phyloP scores from a whole-genome alignment of 2,113 vertebrate species.

The Scomber colias region DNA sequence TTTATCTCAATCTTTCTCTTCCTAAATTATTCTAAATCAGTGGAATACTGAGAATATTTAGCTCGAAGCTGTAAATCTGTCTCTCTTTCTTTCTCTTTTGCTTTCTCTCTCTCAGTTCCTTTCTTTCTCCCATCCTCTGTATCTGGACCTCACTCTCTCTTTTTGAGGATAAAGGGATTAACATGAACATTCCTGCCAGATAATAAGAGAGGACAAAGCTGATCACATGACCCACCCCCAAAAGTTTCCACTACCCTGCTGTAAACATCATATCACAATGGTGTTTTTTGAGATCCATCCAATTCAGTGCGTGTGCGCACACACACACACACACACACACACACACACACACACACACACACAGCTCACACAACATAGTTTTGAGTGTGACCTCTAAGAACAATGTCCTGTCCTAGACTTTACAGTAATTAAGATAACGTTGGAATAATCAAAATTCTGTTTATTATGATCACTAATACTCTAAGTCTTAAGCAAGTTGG shows the following conservation, averaged over 20 bases:
- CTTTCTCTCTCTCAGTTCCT: background rate
- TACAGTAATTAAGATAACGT: background rate
- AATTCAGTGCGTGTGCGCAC: background rate
- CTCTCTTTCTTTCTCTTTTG: conserved; percentile 4
- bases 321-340: background rate
- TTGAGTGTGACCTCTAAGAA: no score
- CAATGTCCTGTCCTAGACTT: background rate
- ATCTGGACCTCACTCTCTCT: conserved; percentile 31
- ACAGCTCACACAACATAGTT: background rate
- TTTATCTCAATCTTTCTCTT: conserved; percentile 18
- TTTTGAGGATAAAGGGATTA: conserved; percentile 79
- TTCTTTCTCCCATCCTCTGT: conserved; percentile 20
- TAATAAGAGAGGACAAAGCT: conserved; percentile 77
- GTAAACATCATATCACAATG: conserved; percentile 62
- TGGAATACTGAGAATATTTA: conserved; percentile 38
- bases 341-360: background rate
- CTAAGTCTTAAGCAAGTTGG: background rate
- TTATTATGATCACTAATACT: background rate
- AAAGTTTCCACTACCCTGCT: conserved; percentile 75
- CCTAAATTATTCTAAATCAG: conserved; percentile 24
- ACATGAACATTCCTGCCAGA: conserved; percentile 76
- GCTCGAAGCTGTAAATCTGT: background rate
- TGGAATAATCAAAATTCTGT: background rate
- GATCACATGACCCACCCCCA: conserved; percentile 70
- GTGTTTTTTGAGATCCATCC: background rate